A percentile compares a stretch with the other conserved stretches of the same genome.
These are phyloP conservation scores for Procambarus virginalis DNA, from an alignment of 1,140 invertebrate species.

Conservation along the genomic window DNA sequence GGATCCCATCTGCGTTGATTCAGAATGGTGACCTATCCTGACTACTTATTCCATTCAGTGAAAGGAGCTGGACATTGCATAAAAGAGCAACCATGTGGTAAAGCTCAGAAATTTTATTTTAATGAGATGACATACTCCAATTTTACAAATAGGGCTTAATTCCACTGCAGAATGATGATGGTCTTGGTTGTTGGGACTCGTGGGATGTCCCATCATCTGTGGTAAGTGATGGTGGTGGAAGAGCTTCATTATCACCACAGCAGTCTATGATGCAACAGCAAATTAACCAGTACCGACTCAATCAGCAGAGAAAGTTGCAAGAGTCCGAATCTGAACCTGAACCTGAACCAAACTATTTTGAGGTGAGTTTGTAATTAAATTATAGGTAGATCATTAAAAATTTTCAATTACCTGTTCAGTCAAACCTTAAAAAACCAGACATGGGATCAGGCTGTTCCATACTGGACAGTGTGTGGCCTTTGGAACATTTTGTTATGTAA, in stretches of 20 bases:
- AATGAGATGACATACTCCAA: no score
- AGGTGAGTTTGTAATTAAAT: slow-evolving; percentile 11
- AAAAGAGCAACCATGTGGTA: no score
- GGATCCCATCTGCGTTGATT: no score
- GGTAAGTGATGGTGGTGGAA: slow-evolving; percentile 43
- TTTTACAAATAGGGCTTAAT: not conserved
- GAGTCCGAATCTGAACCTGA: slow-evolving; percentile 15
- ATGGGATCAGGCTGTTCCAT: no score
- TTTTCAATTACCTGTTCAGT: not conserved
- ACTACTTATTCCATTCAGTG: no score
- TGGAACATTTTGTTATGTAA: no score
- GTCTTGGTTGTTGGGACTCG: slow-evolving; percentile 32
- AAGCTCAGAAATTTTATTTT: no score
- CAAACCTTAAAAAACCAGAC: no score
- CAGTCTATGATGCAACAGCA: slow-evolving; percentile 44
- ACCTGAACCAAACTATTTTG: slow-evolving; percentile 56
- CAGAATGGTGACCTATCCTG: no score
- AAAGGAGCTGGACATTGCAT: no score
- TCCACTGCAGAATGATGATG: slow-evolving; percentile 23
- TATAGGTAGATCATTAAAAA: not conserved
- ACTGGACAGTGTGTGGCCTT: no score
- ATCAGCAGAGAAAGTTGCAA: slow-evolving; percentile 49
- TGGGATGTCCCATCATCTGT: slow-evolving; percentile 56
- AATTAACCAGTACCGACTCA: slow-evolving; percentile 59
- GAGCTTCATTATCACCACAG: slow-evolving; percentile 14